Evolutionary conservation across 1,140 invertebrate species (phyloP).

Genomic region (Eufriesea mexicana): DNA sequence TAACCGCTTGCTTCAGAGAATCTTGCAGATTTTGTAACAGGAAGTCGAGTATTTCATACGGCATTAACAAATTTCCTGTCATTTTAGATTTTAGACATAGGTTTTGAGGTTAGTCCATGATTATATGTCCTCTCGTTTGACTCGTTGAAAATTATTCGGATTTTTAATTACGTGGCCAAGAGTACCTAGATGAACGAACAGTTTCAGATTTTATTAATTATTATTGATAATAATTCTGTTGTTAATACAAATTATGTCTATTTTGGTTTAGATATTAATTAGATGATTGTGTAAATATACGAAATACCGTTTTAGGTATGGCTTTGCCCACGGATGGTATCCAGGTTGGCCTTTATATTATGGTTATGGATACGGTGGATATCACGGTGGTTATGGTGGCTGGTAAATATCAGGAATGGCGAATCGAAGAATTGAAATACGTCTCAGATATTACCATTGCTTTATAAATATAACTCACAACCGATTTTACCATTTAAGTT

Average conservation of each 20-base stretch:
- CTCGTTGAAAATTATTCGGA: too few relatives aligned
- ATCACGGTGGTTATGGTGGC: slow-evolving; percentile 2
- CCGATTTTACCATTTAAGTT: background rate
- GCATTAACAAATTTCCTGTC: slow-evolving; percentile 8
- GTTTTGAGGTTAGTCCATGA: too few relatives aligned
- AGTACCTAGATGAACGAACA: too few relatives aligned
- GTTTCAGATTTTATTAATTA: too few relatives aligned
- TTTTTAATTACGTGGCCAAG: too few relatives aligned
- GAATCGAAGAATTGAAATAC: slow-evolving; percentile 26
- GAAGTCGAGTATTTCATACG: background rate
- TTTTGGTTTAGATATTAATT: too few relatives aligned
- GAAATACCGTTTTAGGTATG: slow-evolving; percentile 39
- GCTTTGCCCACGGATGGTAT: slow-evolving; percentile 41
- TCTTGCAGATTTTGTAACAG: slow-evolving; percentile 1
- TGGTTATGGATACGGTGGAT: slow-evolving; percentile 14
- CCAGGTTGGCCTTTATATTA: slow-evolving; percentile 3
- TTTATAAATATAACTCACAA: slow-evolving; percentile 26
- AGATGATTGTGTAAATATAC: background rate
- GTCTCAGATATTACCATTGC: background rate
- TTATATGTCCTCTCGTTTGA: too few relatives aligned
- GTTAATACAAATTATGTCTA: too few relatives aligned
- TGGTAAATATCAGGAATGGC: slow-evolving; percentile 62
- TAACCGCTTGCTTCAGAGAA: background rate
- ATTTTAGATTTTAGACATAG: too few relatives aligned
- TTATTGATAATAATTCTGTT: too few relatives aligned